Base-by-base conservation (phyloP, 1,140 invertebrate genomes). In the Procambarus virginalis region DNA sequence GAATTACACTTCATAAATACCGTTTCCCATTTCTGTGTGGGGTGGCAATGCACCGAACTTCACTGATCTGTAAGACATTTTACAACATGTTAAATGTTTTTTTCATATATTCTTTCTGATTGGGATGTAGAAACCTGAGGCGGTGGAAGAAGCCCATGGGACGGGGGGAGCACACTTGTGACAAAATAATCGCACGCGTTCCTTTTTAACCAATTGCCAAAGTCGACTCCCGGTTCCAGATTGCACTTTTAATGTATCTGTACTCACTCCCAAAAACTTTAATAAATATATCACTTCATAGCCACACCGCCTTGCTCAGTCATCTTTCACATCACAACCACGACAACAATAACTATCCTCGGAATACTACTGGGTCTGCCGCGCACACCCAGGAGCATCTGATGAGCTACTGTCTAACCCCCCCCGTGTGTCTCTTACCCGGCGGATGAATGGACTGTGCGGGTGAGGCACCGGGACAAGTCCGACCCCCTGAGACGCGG, bases 381-480 rank as follows among this genome's bases (percentile, higher is more conserved):
- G 88, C n/a, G n/a, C n/a, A n/a, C n/a, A n/a, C n/a, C n/a, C n/a
- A n/a, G n/a, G n/a, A n/a, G n/a, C n/a, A n/a, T n/a, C n/a, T n/a
- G n/a, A n/a, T n/a, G n/a, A n/a, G n/a, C n/a, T n/a, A n/a, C n/a
- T n/a, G n/a, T n/a, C n/a, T n/a, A n/a, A n/a, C n/a, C n/a, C n/a
- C n/a, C n/a, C n/a, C n/a, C n/a, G n/a, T n/a, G n/a, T n/a, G n/a
- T n/a, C n/a, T n/a, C n/a, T n/a, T 84, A 89, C 81, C 81, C 79
- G 75, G 88, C 81, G 88, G 88, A 82, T 89, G 88, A 89, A 89
- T 89, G 88, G 88, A 75, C 84, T 75, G 88, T 73, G 75, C 75
- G 81, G 81, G 34, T 45, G 58, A 46, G 45, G 82, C 81, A 89
- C 88, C 84, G 84, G 84, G 88, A 81, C 81, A 89, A 68, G 51